Conservation (phyloP, 2,797 vertebrate species). For the Cygnus olor region DNA sequence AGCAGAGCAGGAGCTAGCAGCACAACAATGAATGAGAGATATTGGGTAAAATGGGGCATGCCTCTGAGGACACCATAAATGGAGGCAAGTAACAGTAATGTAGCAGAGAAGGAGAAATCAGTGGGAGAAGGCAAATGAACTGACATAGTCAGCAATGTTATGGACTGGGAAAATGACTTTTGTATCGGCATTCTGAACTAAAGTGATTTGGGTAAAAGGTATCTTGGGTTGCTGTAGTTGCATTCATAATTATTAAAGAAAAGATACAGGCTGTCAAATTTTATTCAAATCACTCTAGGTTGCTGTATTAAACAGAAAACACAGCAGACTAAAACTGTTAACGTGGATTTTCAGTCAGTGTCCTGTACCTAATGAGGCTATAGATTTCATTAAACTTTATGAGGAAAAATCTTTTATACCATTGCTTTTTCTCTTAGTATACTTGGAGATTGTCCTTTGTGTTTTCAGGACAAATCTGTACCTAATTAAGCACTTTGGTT, state of each 20-base stretch:
- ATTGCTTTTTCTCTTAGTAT: background rate
- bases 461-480: background rate
- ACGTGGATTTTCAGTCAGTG: background rate
- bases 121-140: background rate
- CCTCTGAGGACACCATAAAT: background rate
- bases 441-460: background rate
- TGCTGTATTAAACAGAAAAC: background rate
- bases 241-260: background rate
- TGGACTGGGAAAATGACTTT: background rate
- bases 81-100: background rate
- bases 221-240: too few species aligned
- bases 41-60: accelerated
- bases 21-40: background rate
- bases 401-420: background rate
- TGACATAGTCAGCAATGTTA: background rate
- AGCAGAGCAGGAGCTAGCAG: background rate
- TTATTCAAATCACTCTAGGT: background rate
- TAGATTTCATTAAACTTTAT: background rate
- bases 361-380: background rate
- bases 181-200: background rate
- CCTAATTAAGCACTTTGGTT: background rate
- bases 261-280: background rate
- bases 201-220: background rate
- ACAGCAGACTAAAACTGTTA: background rate
- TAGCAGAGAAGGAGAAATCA: background rate